Evolutionary conservation across 2,888 invertebrate genomes (phyloP).

Genomic region (Pterostichus niger): DNA sequence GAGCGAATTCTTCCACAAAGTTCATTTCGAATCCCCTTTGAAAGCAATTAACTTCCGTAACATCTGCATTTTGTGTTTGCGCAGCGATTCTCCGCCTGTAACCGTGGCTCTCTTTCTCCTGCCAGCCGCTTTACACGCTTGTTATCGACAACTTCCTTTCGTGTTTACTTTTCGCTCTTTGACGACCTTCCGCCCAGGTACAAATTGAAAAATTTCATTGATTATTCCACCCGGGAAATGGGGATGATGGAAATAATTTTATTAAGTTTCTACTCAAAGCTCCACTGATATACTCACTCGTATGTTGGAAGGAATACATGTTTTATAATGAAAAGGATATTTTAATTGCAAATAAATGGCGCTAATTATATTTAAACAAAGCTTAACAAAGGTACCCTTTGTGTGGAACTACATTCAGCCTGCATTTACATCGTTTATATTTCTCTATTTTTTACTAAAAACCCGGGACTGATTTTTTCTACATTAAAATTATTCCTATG

Average conservation of each 20-base stretch:
- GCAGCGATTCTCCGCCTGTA: constrained; percentile 20
- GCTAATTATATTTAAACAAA: no score
- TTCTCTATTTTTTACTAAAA: no score
- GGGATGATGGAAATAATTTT: constrained; percentile 15
- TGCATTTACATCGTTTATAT: no score
- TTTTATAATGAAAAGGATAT: no score
- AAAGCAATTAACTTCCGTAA: constrained; percentile 51
- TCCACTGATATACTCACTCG: neutral
- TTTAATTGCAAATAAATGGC: no score
- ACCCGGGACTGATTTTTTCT: no score
- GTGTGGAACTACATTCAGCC: no score
- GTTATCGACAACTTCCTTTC: constrained; percentile 44
- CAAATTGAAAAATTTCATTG: constrained; percentile 44
- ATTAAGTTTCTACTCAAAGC: neutral
- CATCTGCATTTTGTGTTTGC: constrained; percentile 54
- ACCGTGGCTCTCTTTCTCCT: neutral
- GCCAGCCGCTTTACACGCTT: constrained; percentile 9
- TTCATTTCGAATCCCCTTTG: constrained; percentile 43
- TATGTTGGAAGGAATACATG: neutral
- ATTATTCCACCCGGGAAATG: neutral
- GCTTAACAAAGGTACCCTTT: no score
- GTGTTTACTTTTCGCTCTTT: constrained; percentile 28
- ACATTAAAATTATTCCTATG: no score
- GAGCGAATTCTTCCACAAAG: constrained; percentile 29
- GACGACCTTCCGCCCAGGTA: constrained; percentile 35